Percentiles rank a stretch among this genome's conserved stretches.
Evolutionary conservation across 2,888 invertebrate species (phyloP).

Genomic region (Xanthostigma xanthostigma): DNA sequence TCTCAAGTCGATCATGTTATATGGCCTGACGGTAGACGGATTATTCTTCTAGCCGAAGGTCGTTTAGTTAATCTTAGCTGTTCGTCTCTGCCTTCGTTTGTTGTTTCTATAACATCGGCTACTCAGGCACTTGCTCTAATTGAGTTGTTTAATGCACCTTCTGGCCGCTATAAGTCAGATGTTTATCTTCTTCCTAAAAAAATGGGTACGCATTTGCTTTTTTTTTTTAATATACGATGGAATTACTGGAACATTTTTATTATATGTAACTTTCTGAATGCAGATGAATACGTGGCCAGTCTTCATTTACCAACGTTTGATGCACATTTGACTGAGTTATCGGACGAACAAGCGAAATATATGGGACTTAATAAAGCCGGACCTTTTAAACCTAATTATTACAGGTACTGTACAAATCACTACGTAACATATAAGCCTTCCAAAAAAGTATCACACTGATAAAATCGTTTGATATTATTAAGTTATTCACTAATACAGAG

Average conservation of each 20-base stretch:
- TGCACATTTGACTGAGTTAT: constrained; percentile 89
- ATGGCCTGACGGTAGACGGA: constrained; percentile 94
- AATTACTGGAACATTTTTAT: background rate
- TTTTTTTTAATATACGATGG: constrained; percentile 5
- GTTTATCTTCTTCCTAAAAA: constrained; percentile 96
- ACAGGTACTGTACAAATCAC: constrained; percentile 45
- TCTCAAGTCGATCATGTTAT: constrained; percentile 98
- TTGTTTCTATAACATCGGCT: constrained; percentile 93
- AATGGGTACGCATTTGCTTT: constrained; percentile 55
- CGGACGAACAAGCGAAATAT: constrained; percentile 95
- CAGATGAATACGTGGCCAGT: constrained; percentile 95
- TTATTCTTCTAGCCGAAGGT: constrained; percentile 87
- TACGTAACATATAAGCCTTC: no score
- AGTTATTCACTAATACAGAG: no score
- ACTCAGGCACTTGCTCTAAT: constrained; percentile 95
- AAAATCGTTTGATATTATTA: no score
- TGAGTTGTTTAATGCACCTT: constrained; percentile 91
- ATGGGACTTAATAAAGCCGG: constrained; percentile 95
- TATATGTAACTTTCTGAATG: constrained; percentile 13
- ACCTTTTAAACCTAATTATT: constrained; percentile 97
- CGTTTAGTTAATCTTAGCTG: constrained; percentile 91
- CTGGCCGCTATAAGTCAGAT: constrained; percentile 89
- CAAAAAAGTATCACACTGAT: no score
- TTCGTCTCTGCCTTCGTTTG: constrained; percentile 93
- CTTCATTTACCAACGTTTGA: constrained; percentile 94